Percentiles rank a stretch among this genome's conserved stretches.
Evolutionary conservation across 64 coral and sea anemone species (phyloP).

Genomic region (Actinia tenebrosa): DNA sequence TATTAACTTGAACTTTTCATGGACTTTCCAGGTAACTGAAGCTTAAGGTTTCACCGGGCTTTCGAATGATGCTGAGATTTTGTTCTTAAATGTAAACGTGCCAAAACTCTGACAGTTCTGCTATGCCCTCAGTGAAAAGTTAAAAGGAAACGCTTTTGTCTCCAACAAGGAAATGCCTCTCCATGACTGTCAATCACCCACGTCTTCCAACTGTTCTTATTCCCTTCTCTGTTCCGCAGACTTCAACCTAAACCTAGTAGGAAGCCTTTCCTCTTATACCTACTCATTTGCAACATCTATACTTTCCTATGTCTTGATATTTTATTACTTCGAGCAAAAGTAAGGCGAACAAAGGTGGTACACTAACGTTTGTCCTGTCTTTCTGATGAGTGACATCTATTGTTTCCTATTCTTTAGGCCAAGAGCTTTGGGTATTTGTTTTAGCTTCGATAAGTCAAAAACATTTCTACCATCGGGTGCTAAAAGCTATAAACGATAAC

Average conservation of each 20-base stretch:
- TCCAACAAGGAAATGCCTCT: constrained; percentile 6
- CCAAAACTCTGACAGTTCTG: constrained; percentile 1
- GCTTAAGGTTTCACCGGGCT: neutral
- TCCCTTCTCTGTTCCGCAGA: neutral
- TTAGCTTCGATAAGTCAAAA: neutral
- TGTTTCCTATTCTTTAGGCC: constrained; percentile 13
- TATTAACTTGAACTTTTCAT: neutral
- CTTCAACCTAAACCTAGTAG: neutral
- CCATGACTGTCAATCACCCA: neutral
- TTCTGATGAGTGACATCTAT: constrained; percentile 6
- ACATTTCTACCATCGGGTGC: neutral
- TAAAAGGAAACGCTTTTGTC: constrained; percentile 2
- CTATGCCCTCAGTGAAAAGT: neutral
- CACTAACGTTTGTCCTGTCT: constrained; percentile 12
- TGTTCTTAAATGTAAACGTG: neutral
- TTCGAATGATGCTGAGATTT: neutral
- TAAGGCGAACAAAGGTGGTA: neutral
- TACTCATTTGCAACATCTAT: neutral
- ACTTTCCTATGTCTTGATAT: neutral
- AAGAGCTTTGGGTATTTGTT: constrained; percentile 12
- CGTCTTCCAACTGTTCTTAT: neutral
- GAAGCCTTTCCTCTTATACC: neutral
- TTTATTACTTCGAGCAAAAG: neutral
- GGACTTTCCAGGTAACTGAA: neutral
- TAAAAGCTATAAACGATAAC: constrained; percentile 5